Base-by-base conservation (phyloP, 2,113 vertebrate genomes). In the Nycticorax nycticorax region DNA sequence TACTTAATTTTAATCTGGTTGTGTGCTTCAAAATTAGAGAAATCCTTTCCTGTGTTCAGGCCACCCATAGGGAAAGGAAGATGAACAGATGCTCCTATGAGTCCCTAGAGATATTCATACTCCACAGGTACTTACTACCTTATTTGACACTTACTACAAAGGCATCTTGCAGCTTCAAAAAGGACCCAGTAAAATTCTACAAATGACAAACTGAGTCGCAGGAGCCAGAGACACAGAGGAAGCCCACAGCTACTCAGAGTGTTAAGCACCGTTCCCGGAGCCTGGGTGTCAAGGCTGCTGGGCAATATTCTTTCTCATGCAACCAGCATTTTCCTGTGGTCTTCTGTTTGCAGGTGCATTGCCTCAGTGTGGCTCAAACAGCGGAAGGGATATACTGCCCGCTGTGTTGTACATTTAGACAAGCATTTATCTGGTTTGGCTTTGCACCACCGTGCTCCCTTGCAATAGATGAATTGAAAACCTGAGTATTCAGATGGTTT, bases 311-410 rank as follows among this genome's bases (percentile, higher is more conserved):
- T 33, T 80, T 72, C 60, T 32, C 56, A 66, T 7, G 35, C n/a
- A 83, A 39, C 12, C 17, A 63, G 6, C 12, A 13, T 50, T 79
- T 69, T 33, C 39, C 69, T 43, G 18, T 27, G 83, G n/a, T 41
- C 30, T 37, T 14, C 10, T 69, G 24, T 33, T 69, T 33, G 13
- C 52, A 52, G 41, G 26, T 57, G 13, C 15, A 18, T 17, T 33
- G 39, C 53, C 63, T 55, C 41, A 15, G 22, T 4, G 14, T 6
- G 50, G 17, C 14, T 14, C 18, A 52, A 73, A 77, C 33, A 68
- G 27, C 1, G 1, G 12, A 43, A 37, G 27, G 24, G 18, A 27
- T 8, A 4, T 2, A 45, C 10, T 20, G 23, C 39, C 6, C 27
- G 3, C 3, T 17, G 14, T 5, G 8, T 20, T n/a, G 28, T 57